Base-by-base conservation (phyloP, 2,797 vertebrate species). In the Octomys mimax region DNA sequence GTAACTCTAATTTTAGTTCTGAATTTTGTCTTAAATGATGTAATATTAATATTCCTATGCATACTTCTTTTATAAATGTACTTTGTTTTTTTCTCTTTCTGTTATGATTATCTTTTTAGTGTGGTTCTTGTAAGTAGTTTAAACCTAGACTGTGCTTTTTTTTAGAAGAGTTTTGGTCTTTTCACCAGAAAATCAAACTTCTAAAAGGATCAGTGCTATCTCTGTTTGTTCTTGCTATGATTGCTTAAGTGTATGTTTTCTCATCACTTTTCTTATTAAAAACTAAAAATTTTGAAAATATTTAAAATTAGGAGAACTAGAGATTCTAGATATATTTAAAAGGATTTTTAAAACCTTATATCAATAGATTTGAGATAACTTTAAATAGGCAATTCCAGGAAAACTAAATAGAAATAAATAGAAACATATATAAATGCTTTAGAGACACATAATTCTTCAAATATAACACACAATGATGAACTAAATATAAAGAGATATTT, bases 101-200 rank as follows among this genome's bases (percentile, higher is more conserved):
- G 28, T 89, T 89, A 93, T 75, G 64, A 36, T 66, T 59, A 78
- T 61, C 14, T 31, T 61, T 80, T 68, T n/a, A 46, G 11, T 66
- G 36, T 66, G 33, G 31, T 2, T 28, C 57, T 46, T 36, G 24
- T 68, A 93, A 88, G 33, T 62, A 77, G 13, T 78, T 80, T 64
- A 46, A 64, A 57, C 21, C 16, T 81, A 31, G 33, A 71, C 57
- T 54, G 0, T n/a, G 10, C 8, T 52, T 54, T 16, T 13, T 59
- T n/a, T 39, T 28, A 36, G 22, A 61, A 59, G 24, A 8, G 26
- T 82, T 62, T 82, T 62, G 11, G 26, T n/a, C 33, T 82, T 87
- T 62, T 93, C 31, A 85, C 26, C 46, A 28, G 36, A 84, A 94
- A 89, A 61, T 62, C 68, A 78, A 89, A 24, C 19, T 89, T 68